A percentile compares a stretch with the other conserved stretches of the same genome.
Conservation (phyloP, 2,797 vertebrate species). For the Acipenser ruthenus region DNA sequence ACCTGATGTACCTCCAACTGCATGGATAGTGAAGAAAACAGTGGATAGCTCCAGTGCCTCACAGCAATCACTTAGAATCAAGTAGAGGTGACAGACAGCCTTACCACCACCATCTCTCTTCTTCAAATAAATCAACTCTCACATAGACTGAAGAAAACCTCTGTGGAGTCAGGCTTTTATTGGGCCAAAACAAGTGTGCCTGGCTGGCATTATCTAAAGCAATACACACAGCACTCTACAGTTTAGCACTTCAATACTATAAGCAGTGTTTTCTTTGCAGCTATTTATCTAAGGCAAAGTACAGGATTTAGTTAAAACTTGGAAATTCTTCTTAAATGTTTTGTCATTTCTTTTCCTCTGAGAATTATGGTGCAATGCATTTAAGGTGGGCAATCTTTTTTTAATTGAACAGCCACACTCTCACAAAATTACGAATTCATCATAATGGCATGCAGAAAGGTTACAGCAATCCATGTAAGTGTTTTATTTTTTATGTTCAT, state of each 20-base stretch:
- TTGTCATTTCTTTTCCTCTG: too few species aligned
- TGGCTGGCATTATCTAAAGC: constrained; percentile 32
- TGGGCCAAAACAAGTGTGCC: constrained; percentile 26
- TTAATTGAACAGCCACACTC: background rate
- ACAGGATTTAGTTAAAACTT: too few species aligned
- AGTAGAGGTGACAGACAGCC: constrained; percentile 39
- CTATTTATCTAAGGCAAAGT: background rate
- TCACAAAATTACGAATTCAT: background rate
- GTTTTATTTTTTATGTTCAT: too few species aligned
- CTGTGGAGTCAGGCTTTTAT: constrained; percentile 33
- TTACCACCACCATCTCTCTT: constrained; percentile 46
- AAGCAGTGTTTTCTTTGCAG: background rate
- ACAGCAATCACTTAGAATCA: constrained; percentile 44
- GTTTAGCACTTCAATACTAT: background rate
- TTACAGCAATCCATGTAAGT: background rate
- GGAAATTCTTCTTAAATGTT: too few species aligned
- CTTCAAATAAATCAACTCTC: constrained; percentile 43
- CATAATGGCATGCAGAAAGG: background rate
- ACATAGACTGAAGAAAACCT: constrained; percentile 27
- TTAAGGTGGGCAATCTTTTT: background rate
- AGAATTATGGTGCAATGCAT: background rate
- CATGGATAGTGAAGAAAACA: constrained; percentile 40
- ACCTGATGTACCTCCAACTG: constrained; percentile 31
- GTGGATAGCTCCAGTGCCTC: constrained; percentile 37
- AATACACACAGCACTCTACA: background rate